phyloP scores from a whole-genome alignment of 2,888 invertebrate species.

The Himalopsyche anomala region DNA sequence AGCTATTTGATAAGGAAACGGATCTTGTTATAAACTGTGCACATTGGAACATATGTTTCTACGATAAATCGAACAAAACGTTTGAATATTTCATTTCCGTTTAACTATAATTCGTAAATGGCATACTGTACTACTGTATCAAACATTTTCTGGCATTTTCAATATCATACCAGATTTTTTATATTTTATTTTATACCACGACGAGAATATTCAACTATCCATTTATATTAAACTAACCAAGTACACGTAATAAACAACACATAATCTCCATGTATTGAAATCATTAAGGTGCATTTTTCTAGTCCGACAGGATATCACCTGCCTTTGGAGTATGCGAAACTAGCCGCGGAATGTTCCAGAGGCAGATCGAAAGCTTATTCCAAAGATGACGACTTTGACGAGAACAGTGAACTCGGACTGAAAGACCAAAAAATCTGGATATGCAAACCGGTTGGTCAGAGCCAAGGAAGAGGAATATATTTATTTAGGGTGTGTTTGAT shows the following conservation, averaged over 20 bases:
- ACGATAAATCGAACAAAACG: neutral
- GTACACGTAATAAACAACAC: too few species aligned
- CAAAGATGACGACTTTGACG: slow-evolving; percentile 71
- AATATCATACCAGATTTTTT: too few species aligned
- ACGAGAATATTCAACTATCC: too few species aligned
- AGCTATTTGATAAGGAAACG: neutral
- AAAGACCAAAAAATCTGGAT: slow-evolving; percentile 83
- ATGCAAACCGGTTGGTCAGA: slow-evolving; percentile 91
- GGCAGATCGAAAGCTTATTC: slow-evolving; percentile 69
- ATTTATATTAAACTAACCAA: too few species aligned
- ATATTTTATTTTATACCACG: too few species aligned
- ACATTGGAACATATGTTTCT: neutral
- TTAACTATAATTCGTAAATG: too few species aligned
- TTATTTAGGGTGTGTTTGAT: slow-evolving; percentile 81
- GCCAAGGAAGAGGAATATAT: slow-evolving; percentile 90
- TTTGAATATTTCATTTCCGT: too few species aligned
- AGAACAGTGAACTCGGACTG: slow-evolving; percentile 69
- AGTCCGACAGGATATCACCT: slow-evolving; percentile 89
- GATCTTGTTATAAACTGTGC: neutral
- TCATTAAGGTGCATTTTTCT: slow-evolving; percentile 66
- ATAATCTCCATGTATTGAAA: too few species aligned
- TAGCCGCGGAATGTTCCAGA: slow-evolving; percentile 87
- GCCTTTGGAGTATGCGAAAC: slow-evolving; percentile 89
- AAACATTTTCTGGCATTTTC: too few species aligned
- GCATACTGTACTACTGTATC: too few species aligned